Percentiles rank a stretch among this genome's conserved stretches.
Conservation (phyloP, 2,888 invertebrate genomes). For the Amiota communis region DNA sequence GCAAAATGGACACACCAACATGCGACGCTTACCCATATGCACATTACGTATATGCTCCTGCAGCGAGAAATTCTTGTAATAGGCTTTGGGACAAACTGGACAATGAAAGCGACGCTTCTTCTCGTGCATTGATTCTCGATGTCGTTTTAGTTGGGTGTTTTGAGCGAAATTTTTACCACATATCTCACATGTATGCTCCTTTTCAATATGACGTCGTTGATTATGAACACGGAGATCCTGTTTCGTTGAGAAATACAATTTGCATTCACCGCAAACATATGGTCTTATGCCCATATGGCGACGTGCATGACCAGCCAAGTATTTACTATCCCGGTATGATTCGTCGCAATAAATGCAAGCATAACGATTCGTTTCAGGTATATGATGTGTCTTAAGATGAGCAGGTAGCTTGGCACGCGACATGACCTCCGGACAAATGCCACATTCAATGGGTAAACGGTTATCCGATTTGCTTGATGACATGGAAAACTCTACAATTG, state of each 20-base stretch:
- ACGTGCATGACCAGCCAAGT: slow-evolving; percentile 66
- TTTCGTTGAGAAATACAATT: slow-evolving; percentile 67
- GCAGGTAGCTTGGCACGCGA: slow-evolving; percentile 54
- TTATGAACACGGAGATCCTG: slow-evolving; percentile 68
- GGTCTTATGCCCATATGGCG: slow-evolving; percentile 69
- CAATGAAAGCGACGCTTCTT: slow-evolving; percentile 67
- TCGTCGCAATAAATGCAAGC: slow-evolving; percentile 66
- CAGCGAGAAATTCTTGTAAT: slow-evolving; percentile 67
- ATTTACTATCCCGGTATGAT: slow-evolving; percentile 66
- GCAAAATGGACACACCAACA: slow-evolving; percentile 67
- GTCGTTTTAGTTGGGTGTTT: slow-evolving; percentile 66
- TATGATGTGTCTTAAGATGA: slow-evolving; percentile 64
- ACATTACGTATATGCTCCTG: slow-evolving; percentile 68
- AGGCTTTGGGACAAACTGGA: slow-evolving; percentile 63
- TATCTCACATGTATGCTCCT: slow-evolving; percentile 67
- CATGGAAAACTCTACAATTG: slow-evolving; percentile 67
- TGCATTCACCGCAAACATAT: slow-evolving; percentile 66
- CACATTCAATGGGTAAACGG: slow-evolving; percentile 65
- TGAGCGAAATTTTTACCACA: slow-evolving; percentile 68
- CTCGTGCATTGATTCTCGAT: slow-evolving; percentile 68
- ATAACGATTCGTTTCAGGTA: slow-evolving; percentile 63
- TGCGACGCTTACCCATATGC: slow-evolving; percentile 66
- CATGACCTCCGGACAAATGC: slow-evolving; percentile 68
- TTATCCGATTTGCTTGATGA: slow-evolving; percentile 53
- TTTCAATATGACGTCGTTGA: slow-evolving; percentile 64